Base-by-base conservation (phyloP, 2,888 invertebrate genomes). In the Cistogaster globosa region DNA sequence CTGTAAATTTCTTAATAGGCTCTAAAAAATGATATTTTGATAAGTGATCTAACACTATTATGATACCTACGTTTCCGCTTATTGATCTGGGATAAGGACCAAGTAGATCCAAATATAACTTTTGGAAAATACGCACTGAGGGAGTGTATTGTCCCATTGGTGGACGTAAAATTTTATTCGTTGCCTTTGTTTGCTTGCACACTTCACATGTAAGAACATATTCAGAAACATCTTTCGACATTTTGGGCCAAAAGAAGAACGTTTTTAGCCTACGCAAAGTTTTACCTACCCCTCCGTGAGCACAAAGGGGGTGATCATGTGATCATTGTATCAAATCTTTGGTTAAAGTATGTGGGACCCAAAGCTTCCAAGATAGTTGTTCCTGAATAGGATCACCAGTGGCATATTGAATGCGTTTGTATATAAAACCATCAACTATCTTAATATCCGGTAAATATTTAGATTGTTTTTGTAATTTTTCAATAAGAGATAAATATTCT, bases 331-430 rank as follows among this genome's bases (percentile, higher is more conserved):
- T 55, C 6, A 69, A 55, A 0, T 69, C 38, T 0, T 22, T 2
- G 6, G 55, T 69, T 11, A 68, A 8, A 8, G 68, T 1, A 3
- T 9, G 6, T 1, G 68, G 55, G 22, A 69, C 22, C 55, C 68
- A 69, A 22, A 69, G 42, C 11, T 69, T 69, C 68, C 55, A 69
- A 14, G 68, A 55, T 16, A 55, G 4, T n/a, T 69, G 22, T 16
- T 55, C 55, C 22, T 69, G 68, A 4, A 69, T 1, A 7, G 36
- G 38, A 6, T 67, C 36, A 0, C 67, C 53, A 7, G 51, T 11
- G 1, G 67, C 32, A 18, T 67, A 32, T 36, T 67, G 51, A 36
- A n/a, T 4, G 12, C 32, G n/a, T 14, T 36, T 51, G 12, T 53
- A 67, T 18, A 67, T 18, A n/a, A 51, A 67, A 32, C 48, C 48